These are phyloP conservation scores for Limnephilus auricula DNA, from an alignment of 2,888 invertebrate genomes.

Conservation along the genomic window DNA sequence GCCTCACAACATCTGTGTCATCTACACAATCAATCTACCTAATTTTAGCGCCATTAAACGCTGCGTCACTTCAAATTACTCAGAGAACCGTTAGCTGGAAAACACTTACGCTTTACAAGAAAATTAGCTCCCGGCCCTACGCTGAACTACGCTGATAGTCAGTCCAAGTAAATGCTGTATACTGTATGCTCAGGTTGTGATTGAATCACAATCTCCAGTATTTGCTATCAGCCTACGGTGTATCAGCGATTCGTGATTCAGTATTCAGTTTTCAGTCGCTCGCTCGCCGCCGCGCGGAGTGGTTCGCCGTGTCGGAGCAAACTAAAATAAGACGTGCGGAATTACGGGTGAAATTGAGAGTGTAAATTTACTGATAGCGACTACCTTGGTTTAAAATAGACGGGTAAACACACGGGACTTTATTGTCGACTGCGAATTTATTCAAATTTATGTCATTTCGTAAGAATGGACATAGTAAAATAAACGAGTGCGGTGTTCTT, in stretches of 20 bases:
- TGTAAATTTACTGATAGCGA: conserved; percentile 24
- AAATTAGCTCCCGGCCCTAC: conserved; percentile 19
- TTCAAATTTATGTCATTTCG: background rate
- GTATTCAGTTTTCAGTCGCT: background rate
- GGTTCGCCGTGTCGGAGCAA: background rate
- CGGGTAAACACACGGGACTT: conserved; percentile 11
- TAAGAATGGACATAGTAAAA: conserved; percentile 14
- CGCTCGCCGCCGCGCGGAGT: conserved; percentile 20
- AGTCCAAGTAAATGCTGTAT: background rate
- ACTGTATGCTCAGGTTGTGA: conserved; percentile 34
- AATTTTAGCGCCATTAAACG: conserved; percentile 4
- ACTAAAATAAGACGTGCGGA: background rate
- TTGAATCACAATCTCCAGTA: conserved; percentile 15
- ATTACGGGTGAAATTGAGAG: conserved; percentile 30
- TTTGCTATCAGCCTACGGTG: background rate
- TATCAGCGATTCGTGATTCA: background rate
- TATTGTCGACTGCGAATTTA: background rate
- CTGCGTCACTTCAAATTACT: conserved; percentile 18
- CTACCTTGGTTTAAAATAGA: conserved; percentile 31
- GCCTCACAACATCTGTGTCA: background rate
- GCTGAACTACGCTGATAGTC: background rate
- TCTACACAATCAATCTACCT: background rate
- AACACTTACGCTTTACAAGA: conserved; percentile 7
- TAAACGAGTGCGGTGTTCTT: conserved; percentile 10
- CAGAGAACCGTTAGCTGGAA: conserved; percentile 15